Evolutionary conservation across 2,113 vertebrate genomes (phyloP), one percentile per base, ranked within the genome.

Genomic region (Acrocephalus arundinaceus): DNA sequence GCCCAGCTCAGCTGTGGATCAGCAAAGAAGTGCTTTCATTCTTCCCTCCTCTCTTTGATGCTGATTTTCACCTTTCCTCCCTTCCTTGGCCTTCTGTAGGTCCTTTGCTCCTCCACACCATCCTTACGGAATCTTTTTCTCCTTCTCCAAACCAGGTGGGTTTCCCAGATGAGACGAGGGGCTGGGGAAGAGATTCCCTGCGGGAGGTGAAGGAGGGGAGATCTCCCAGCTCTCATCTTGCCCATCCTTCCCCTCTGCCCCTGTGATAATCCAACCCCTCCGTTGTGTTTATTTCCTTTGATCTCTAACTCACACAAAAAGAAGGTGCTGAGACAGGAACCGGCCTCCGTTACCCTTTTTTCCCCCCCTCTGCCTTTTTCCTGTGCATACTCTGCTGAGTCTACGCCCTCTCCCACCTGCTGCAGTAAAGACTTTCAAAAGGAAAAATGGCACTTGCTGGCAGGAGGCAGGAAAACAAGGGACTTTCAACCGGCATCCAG

Each of bases 1-100:
- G 92, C 94, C 94, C 95, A 95, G 97, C 94, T 97, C 93, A 96
- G 94, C 95, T 88, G 84, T 63, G 90, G 94, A 96, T 92, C 93
- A 96, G 95, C 93, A 90, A 89, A 98, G 77, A 63, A 81, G 14
- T n/a, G 41, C 30, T 79, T 96, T 94, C 80, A 35, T 66, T 85
- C 95, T 85, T 89, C 22, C n/a, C 39, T 94, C 54, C 59, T 90
- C 28, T 68, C 86, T 97, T 91, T 97, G 93, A 95, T 93, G 73
- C 57, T 81, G 55, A 71, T 83, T 63, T 41, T 13, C 37, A 11
- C 4, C 15, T 37, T 39, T 39, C 28, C 15, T 6, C 51, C 68
- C 13, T 28, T 88, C 28, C 77, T 86, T 43, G 66, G 70, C 72
- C 93, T 72, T 82, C 76, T 68, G 85, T 7, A 43, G 67, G 85